These are phyloP conservation scores for Lutjanus argentimaculatus DNA, from an alignment of 2,797 vertebrate species.

Conservation along the genomic window DNA sequence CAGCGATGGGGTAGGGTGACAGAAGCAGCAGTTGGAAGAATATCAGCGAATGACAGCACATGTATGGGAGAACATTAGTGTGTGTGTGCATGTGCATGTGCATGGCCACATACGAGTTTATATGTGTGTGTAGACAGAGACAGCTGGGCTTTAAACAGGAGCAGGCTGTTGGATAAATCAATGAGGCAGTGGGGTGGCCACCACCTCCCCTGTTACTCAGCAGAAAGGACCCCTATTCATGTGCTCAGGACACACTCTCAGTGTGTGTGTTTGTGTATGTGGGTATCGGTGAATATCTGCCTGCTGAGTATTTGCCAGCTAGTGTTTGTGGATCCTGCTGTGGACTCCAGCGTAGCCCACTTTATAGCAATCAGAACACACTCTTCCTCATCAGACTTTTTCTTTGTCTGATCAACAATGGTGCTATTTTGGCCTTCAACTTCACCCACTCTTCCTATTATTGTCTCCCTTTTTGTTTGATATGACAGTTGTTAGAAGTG, in stretches of 20 bases:
- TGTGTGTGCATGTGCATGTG: conserved; percentile 28
- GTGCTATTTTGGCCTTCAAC: conserved; percentile 1
- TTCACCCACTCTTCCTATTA: conserved; percentile 1
- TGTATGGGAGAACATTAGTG: conserved; percentile 38
- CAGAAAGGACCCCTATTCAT: conserved; percentile 73
- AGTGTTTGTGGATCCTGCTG: conserved; percentile 72
- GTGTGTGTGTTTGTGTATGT: conserved; percentile 43
- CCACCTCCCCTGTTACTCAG: conserved; percentile 74
- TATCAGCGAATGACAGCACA: conserved; percentile 49
- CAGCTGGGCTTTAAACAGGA: conserved; percentile 80
- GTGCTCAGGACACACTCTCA: conserved; percentile 61
- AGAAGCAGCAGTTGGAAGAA: conserved; percentile 72
- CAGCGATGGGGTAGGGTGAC: conserved; percentile 57
- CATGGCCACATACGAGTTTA: conserved; percentile 31
- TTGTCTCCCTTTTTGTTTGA: not conserved
- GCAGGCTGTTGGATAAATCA: conserved; percentile 80
- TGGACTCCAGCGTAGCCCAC: conserved; percentile 37
- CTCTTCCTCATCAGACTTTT: conserved; percentile 47
- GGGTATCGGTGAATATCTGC: conserved; percentile 55
- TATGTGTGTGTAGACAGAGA: conserved; percentile 72
- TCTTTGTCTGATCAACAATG: conserved; percentile 38
- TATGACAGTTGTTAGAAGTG: not conserved
- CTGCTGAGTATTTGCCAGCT: conserved; percentile 69
- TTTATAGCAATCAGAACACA: conserved; percentile 58
- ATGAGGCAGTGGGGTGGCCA: conserved; percentile 76